Base-by-base conservation (phyloP, 2,113 vertebrate species). In the Siniperca chuatsi region DNA sequence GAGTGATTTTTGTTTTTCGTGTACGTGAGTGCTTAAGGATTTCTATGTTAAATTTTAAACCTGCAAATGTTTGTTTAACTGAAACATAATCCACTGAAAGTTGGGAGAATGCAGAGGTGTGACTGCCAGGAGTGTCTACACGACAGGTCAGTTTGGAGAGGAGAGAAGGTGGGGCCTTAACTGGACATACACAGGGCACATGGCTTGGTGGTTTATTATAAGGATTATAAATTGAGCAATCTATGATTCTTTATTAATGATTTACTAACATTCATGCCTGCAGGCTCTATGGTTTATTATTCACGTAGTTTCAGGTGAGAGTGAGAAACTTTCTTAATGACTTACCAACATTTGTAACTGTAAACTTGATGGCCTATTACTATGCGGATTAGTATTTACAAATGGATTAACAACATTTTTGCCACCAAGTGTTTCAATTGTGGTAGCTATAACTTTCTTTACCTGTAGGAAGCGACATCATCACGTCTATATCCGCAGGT, bases 21-120 rank as follows among this genome's bases (percentile, higher is more conserved):
- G 4, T 18, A n/a, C 0, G 11, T 55, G 1, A 33, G 4, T 23
- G 16, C 57, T 48, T 25, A 9, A 11, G 2, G 1, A 37, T 15
- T 58, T 55, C 20, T 21, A 37, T 75, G 58, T 79, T 60, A 60
- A 33, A 76, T 58, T 79, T 75, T 66, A 83, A 74, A 60, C 50
- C 21, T 65, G 18, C 11, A 29, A 52, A 66, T 70, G 23, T 52
- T 58, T 61, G 20, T 81, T 29, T 29, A 25, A 78, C 23, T 15
- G 37, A 33, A 35, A 57, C 23, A 52, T 50, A 20, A 37, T 57
- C 48, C 55, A 65, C 29, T 5, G 58, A 70, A 42, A n/a, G 7
- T 33, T 21, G n/a, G 10, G n/a, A 16, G 21, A 29, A 46, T 2
- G 42, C 13, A 60, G 29, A 35, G 58, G 1, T 61, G 55, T 57